Evolutionary conservation across 2,888 invertebrate genomes (phyloP).

Genomic region (Poecilobothrus nobilitatus): DNA sequence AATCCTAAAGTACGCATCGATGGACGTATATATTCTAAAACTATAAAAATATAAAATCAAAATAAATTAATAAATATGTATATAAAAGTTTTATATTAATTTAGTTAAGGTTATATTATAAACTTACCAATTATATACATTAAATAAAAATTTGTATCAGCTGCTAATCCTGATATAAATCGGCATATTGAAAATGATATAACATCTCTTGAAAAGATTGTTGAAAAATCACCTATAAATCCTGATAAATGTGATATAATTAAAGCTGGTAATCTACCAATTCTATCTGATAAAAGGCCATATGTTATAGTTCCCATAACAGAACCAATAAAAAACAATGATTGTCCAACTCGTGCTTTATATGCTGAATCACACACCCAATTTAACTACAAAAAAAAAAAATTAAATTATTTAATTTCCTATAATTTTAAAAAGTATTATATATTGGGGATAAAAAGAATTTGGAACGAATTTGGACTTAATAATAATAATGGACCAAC

Average conservation of each 20-base stretch:
- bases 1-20: constrained; percentile 51
- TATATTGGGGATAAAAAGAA: too few species aligned
- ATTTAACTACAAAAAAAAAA: constrained; percentile 38
- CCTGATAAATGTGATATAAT: constrained; percentile 50
- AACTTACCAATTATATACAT: constrained; percentile 53
- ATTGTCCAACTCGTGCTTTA: constrained; percentile 52
- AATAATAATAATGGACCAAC: too few species aligned
- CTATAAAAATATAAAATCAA: constrained; percentile 33
- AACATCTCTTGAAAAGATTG: constrained; percentile 46
- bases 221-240: constrained; percentile 49
- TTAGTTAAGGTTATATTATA: too few species aligned
- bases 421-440: too few species aligned
- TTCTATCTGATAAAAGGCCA: constrained; percentile 51
- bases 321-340: constrained; percentile 54
- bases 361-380: constrained; percentile 56
- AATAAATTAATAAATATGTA: neutral
- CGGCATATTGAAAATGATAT: constrained; percentile 48
- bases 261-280: constrained; percentile 50
- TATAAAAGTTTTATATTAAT: neutral
- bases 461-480: too few species aligned
- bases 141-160: constrained; percentile 53
- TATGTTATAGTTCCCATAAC: constrained; percentile 51
- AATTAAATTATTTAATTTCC: constrained; percentile 13
- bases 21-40: constrained; percentile 53
- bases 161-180: constrained; percentile 52